Conservation (phyloP, 2,888 invertebrate genomes). For the Pteria penguin region DNA sequence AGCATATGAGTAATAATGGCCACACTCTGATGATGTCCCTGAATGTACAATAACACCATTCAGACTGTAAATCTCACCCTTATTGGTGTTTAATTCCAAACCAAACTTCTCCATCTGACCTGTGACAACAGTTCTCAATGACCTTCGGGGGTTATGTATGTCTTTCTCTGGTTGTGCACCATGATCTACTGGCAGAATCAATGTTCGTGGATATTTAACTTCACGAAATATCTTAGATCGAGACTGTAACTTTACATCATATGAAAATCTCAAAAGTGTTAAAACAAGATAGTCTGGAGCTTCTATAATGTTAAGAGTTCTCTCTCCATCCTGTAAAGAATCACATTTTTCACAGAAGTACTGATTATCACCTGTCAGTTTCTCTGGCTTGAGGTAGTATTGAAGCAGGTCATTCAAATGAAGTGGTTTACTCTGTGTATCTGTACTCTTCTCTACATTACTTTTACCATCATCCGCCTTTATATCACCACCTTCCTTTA, state of each 20-base stretch:
- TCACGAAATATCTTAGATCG: slow-evolving; percentile 88
- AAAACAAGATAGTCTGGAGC: slow-evolving; percentile 89
- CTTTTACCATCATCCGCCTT: slow-evolving; percentile 22
- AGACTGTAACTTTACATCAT: slow-evolving; percentile 86
- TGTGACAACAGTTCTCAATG: slow-evolving; percentile 48
- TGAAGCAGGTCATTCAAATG: slow-evolving; percentile 87
- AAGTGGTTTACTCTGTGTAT: slow-evolving; percentile 31
- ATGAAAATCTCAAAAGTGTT: slow-evolving; percentile 90
- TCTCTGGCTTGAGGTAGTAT: slow-evolving; percentile 89
- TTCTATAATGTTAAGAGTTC: slow-evolving; percentile 85
- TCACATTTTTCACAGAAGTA: slow-evolving; percentile 90
- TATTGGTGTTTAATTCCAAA: slow-evolving; percentile 44
- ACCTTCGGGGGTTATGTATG: slow-evolving; percentile 25
- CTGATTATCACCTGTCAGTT: slow-evolving; percentile 89
- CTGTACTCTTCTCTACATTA: not conserved
- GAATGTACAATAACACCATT: slow-evolving; percentile 92
- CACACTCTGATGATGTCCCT: slow-evolving; percentile 90
- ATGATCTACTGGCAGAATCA: slow-evolving; percentile 72
- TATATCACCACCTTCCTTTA: slow-evolving; percentile 51
- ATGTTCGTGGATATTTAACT: slow-evolving; percentile 77
- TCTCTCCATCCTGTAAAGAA: slow-evolving; percentile 88
- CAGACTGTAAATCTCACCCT: slow-evolving; percentile 84
- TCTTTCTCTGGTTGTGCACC: slow-evolving; percentile 5
- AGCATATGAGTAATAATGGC: slow-evolving; percentile 93
- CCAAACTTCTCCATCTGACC: slow-evolving; percentile 53